These are phyloP conservation scores for Athalia circularis DNA, from an alignment of 2,888 invertebrate genomes.

Conservation along the genomic window DNA sequence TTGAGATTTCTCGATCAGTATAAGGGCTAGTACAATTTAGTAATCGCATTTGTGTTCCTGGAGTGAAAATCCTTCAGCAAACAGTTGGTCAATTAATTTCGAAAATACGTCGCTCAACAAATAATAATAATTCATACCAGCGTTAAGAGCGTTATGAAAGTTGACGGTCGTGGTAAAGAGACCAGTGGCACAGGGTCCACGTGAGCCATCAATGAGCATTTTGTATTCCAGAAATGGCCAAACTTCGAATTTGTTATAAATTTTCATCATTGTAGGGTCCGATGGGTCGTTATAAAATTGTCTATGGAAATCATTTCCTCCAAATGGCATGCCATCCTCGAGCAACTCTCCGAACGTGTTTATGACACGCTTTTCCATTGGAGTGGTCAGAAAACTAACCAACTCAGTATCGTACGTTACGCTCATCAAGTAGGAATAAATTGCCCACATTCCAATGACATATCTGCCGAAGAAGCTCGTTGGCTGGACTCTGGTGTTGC, in stretches of 20 bases:
- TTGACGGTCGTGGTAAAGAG: not conserved
- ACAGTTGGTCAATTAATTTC: too few relatives aligned
- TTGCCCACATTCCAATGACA: slow-evolving; percentile 8
- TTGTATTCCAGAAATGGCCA: not conserved
- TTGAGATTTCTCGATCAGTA: too few relatives aligned
- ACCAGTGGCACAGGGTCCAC: not conserved
- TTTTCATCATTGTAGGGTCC: slow-evolving; percentile 10
- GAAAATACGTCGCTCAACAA: too few relatives aligned
- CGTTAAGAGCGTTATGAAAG: not conserved
- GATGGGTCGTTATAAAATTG: slow-evolving; percentile 29
- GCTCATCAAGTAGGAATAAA: slow-evolving; percentile 17
- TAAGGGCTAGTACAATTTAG: too few relatives aligned
- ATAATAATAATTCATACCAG: too few relatives aligned
- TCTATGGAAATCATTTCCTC: not conserved
- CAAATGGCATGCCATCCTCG: not conserved
- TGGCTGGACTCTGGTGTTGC: slow-evolving; percentile 4
- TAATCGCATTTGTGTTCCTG: too few relatives aligned
- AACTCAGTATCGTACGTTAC: slow-evolving; percentile 12
- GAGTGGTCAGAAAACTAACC: slow-evolving; percentile 33
- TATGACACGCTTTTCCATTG: not conserved
- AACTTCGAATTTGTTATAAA: slow-evolving; percentile 23
- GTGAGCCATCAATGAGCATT: not conserved
- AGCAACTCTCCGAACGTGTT: slow-evolving; percentile 25
- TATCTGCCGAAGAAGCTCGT: slow-evolving; percentile 1
- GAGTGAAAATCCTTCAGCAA: too few relatives aligned